Conservation (phyloP, 2,113 vertebrate genomes). For the Glareola pratincola region DNA sequence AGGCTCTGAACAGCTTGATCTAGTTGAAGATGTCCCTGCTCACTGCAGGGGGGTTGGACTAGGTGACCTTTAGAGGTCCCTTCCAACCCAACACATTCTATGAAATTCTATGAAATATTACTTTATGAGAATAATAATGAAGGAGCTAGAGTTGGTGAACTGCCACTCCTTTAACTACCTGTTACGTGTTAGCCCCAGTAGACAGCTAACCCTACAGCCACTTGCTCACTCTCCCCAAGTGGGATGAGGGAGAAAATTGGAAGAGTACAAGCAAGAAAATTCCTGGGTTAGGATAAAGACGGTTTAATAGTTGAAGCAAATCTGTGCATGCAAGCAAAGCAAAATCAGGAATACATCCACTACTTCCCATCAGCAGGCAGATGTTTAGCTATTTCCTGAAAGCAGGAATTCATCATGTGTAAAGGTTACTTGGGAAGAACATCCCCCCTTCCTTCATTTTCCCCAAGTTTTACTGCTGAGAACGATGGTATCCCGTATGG, state of each 20-base stretch:
- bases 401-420: background rate
- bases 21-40: too few species aligned
- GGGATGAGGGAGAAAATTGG: background rate
- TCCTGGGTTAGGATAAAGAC: background rate
- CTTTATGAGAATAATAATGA: background rate
- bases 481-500: accelerated
- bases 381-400: background rate
- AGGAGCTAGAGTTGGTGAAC: background rate
- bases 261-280: background rate
- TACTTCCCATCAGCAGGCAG: background rate
- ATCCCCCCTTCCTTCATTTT: background rate
- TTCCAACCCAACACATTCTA: too few species aligned
- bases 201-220: background rate
- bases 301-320: background rate
- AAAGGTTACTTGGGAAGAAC: background rate
- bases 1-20: too few species aligned
- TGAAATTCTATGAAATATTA: background rate
- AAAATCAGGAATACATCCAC: background rate
- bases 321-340: accelerated
- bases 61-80: too few species aligned
- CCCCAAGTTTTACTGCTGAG: background rate
- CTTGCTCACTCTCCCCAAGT: accelerated
- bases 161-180: background rate
- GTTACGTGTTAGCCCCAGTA: background rate
- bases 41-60: too few species aligned